Evolutionary conservation across 2,797 vertebrate species (phyloP).

Genomic region (Notamacropus eugenii): DNA sequence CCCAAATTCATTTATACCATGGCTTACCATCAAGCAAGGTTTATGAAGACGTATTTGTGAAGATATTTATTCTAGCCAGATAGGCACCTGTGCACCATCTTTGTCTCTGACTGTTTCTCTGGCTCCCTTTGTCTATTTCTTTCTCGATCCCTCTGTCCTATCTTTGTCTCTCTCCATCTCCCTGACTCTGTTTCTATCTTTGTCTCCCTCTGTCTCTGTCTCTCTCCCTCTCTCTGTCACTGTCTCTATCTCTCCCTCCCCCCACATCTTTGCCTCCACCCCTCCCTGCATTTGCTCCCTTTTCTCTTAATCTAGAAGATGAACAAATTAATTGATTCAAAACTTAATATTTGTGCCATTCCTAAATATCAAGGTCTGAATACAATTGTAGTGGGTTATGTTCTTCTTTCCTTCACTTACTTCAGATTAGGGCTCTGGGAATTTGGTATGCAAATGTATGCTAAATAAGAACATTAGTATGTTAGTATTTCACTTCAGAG

Average conservation of each 20-base stretch:
- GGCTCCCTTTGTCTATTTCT: background rate
- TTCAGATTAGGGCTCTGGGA: constrained; percentile 70
- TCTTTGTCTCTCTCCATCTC: background rate
- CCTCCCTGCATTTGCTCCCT: constrained; percentile 31
- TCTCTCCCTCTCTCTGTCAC: background rate
- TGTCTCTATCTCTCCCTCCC: background rate
- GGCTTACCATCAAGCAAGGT: background rate
- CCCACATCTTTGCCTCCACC: background rate
- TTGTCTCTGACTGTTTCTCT: background rate
- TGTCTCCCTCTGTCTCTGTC: background rate
- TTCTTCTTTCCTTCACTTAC: constrained; percentile 70
- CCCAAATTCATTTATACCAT: background rate
- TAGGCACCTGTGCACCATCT: background rate
- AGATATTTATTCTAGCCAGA: background rate
- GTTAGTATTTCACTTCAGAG: constrained; percentile 71
- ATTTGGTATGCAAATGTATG: constrained; percentile 78
- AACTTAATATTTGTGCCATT: constrained; percentile 42
- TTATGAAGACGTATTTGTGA: background rate
- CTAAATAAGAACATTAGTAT: constrained; percentile 68
- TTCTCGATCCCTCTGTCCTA: background rate
- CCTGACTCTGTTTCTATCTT: background rate
- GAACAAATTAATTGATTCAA: constrained; percentile 62
- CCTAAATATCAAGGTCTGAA: constrained; percentile 62
- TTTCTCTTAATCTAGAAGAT: constrained; percentile 19
- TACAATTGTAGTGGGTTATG: constrained; percentile 54